Conservation (phyloP, 2,113 vertebrate genomes). For the Aphyosemion australe region DNA sequence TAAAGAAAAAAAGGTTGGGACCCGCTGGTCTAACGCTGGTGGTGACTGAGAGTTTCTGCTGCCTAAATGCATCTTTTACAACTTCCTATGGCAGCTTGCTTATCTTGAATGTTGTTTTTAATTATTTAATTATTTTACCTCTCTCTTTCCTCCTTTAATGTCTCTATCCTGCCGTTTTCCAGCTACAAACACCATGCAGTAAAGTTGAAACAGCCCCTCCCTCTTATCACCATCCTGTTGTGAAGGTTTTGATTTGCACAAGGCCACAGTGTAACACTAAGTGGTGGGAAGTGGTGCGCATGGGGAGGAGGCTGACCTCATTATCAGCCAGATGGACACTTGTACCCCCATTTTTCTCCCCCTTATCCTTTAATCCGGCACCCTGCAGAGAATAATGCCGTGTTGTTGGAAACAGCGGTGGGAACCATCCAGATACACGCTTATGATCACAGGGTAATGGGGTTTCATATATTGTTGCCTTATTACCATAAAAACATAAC, state of each 20-base stretch:
- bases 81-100: not conserved
- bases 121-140: slow-evolving; percentile 27
- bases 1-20: too few species aligned
- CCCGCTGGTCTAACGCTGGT: too few species aligned
- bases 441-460: not conserved
- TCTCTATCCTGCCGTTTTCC: slow-evolving; percentile 4
- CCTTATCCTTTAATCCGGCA: slow-evolving; percentile 8
- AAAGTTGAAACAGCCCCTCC: slow-evolving; percentile 33
- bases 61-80: slow-evolving; percentile 11
- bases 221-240: slow-evolving; percentile 59
- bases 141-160: slow-evolving; percentile 18
- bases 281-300: slow-evolving; percentile 20
- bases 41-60: too few species aligned
- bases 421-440: slow-evolving; percentile 9
- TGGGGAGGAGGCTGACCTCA: slow-evolving; percentile 55
- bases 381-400: slow-evolving; percentile 27
- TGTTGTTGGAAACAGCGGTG: slow-evolving; percentile 47
- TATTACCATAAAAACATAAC: too few species aligned
- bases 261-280: slow-evolving; percentile 38
- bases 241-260: slow-evolving; percentile 56
- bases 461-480: not conserved
- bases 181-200: too few species aligned
- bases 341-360: slow-evolving; percentile 3
- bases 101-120: not conserved
- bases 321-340: slow-evolving; percentile 65